A percentile compares a stretch with the other conserved stretches of the same genome.
These are phyloP conservation scores for Trichonephila clavata DNA, from an alignment of 1,140 invertebrate genomes.

Conservation along the genomic window DNA sequence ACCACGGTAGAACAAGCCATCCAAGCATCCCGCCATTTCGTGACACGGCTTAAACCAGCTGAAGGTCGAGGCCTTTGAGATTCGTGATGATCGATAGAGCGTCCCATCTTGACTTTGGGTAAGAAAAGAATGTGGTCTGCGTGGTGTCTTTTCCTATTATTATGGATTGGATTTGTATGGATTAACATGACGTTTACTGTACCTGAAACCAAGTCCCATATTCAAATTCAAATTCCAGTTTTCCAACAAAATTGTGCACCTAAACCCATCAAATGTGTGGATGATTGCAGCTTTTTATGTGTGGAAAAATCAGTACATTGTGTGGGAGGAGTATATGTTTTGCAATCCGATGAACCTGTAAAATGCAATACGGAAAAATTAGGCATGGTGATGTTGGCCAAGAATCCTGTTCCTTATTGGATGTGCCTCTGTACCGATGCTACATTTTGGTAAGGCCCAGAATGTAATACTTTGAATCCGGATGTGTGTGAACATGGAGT, in stretches of 20 bases:
- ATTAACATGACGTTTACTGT: too few relatives aligned
- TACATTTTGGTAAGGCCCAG: background rate
- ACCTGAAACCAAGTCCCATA: too few relatives aligned
- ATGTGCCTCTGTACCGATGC: slow-evolving; percentile 23
- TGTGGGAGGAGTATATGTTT: background rate
- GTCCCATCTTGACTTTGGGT: background rate
- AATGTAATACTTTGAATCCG: background rate
- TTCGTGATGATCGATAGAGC: slow-evolving; percentile 39
- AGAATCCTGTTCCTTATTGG: background rate
- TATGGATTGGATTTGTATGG: background rate
- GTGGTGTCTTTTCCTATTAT: background rate
- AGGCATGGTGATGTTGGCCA: background rate
- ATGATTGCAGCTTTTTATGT: slow-evolving; percentile 51
- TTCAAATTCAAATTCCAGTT: background rate
- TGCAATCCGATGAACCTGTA: background rate
- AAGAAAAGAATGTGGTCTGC: background rate
- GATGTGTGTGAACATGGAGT: slow-evolving; percentile 26
- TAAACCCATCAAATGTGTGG: background rate
- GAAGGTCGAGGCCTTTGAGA: background rate
- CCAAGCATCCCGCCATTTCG: slow-evolving; percentile 49
- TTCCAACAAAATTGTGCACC: background rate
- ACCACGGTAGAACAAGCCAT: background rate
- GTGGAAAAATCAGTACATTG: background rate
- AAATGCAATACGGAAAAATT: background rate
- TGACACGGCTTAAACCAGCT: background rate